Percentiles rank a stretch among this genome's conserved stretches.
These are phyloP conservation scores for Gephyroberyx darwinii DNA, from an alignment of 2,797 vertebrate genomes.

Conservation along the genomic window DNA sequence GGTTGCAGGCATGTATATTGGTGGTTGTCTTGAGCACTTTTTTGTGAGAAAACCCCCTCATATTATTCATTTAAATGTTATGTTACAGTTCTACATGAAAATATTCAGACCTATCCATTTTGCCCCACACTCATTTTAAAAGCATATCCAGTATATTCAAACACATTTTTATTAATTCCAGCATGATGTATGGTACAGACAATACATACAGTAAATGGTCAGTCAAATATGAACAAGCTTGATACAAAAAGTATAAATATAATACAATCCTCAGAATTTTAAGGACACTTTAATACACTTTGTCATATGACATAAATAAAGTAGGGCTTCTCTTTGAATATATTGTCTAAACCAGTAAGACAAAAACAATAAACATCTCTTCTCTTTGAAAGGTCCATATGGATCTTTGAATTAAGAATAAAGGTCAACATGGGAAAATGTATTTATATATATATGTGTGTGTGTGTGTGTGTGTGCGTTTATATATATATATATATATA, in stretches of 20 bases:
- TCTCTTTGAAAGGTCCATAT: constrained; percentile 70
- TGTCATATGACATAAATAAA: constrained; percentile 80
- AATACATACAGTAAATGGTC: constrained; percentile 73
- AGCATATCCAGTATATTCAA: constrained; percentile 40
- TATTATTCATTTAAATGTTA: too few relatives aligned
- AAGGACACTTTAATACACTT: constrained; percentile 76
- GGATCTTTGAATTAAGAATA: constrained; percentile 62
- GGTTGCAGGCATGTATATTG: not conserved
- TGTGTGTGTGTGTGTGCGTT: too few relatives aligned
- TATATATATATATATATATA: too few relatives aligned
- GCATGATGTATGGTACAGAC: constrained; percentile 73
- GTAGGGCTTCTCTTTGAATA: constrained; percentile 70
- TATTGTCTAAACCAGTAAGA: constrained; percentile 84
- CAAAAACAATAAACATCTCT: constrained; percentile 75
- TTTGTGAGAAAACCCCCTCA: too few relatives aligned
- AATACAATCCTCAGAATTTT: constrained; percentile 75
- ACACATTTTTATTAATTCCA: constrained; percentile 76
- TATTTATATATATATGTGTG: constrained; percentile 55
- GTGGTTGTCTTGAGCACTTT: not conserved
- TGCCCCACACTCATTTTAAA: too few relatives aligned
- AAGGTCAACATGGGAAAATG: constrained; percentile 53
- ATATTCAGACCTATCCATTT: too few relatives aligned
- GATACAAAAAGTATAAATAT: constrained; percentile 86
- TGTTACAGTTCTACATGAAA: too few relatives aligned
- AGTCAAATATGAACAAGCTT: constrained; percentile 77